A percentile compares a stretch with the other conserved stretches of the same genome.
These are phyloP conservation scores for Lanius ludovicianus DNA, from an alignment of 2,113 vertebrate genomes.

Conservation along the genomic window DNA sequence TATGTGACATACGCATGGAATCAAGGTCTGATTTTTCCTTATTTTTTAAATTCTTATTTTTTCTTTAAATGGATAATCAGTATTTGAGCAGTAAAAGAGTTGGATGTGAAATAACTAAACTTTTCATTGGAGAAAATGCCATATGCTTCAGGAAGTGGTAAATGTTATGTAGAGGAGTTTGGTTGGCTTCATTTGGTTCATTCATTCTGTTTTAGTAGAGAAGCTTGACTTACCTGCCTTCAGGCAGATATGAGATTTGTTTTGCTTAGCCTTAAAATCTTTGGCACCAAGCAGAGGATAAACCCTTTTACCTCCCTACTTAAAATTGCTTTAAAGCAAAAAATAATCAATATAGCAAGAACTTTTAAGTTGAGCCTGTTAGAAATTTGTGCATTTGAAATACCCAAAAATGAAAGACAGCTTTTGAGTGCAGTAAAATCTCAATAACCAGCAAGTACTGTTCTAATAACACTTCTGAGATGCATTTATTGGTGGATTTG, in stretches of 20 bases:
- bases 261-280: neutral
- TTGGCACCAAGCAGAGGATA: neutral
- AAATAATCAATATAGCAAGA: neutral
- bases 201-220: neutral
- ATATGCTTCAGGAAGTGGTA: neutral
- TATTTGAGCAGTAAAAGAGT: neutral
- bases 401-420: neutral
- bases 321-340: neutral
- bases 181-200: neutral
- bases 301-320: neutral
- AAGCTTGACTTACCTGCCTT: neutral
- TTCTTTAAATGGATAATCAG: neutral
- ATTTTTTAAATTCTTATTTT: neutral
- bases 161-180: neutral
- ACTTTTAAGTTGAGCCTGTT: neutral
- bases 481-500: neutral
- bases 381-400: neutral
- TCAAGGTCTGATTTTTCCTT: neutral
- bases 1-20: neutral
- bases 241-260: neutral
- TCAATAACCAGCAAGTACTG: neutral
- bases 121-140: neutral
- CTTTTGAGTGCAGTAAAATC: neutral
- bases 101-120: neutral
- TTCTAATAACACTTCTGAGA: neutral